A percentile compares a stretch with the other conserved stretches of the same genome.
Conservation (phyloP, 23 tunicate genomes). For the Styela plicata region DNA sequence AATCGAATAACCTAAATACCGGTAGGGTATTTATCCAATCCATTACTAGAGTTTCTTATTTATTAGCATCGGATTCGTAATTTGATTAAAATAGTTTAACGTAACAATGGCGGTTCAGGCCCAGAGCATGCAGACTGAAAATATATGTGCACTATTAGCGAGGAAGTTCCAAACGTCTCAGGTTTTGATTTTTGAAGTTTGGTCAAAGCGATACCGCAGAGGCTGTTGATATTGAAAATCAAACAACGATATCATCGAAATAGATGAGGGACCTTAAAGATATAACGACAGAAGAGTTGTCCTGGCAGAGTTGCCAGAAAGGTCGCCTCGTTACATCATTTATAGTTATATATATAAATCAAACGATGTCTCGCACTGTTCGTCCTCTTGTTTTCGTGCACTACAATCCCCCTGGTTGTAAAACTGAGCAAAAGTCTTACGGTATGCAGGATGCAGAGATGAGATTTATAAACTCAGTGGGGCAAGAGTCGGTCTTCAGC, state of each 20-base stretch:
- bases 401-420: conserved; percentile 67
- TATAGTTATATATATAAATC: conserved; percentile 56
- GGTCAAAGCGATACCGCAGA: not conserved
- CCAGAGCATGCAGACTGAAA: conserved; percentile 4
- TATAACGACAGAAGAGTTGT: conserved; percentile 57
- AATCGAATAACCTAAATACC: no score
- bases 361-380: conserved; percentile 53
- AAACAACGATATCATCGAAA: conserved; percentile 5
- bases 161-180: not conserved
- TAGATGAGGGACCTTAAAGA: conserved; percentile 66
- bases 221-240: conserved; percentile 13
- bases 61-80: no score
- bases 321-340: conserved; percentile 64
- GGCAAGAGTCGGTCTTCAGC: not conserved
- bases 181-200: not conserved
- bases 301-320: conserved; percentile 64
- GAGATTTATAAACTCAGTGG: conserved; percentile 38
- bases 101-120: no score
- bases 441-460: conserved; percentile 61
- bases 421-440: conserved; percentile 34
- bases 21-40: no score
- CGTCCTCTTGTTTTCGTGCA: conserved; percentile 55
- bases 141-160: conserved; percentile 14
- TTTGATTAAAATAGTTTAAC: no score
- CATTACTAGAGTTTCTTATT: no score